Conservation (phyloP, 2,888 invertebrate genomes). For the Psylliodes chrysocephalus region DNA sequence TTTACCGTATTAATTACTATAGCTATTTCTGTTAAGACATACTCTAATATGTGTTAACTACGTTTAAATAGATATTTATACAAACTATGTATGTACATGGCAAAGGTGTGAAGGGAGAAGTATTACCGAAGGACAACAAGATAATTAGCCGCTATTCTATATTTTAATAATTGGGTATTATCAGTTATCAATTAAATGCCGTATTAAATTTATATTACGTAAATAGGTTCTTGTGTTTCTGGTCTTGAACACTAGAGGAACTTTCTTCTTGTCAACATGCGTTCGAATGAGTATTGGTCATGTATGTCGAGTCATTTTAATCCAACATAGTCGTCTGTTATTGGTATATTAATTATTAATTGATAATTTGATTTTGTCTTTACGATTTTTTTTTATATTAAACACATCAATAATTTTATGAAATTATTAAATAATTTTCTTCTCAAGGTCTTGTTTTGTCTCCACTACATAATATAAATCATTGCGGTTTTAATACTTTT, state of each 20-base stretch:
- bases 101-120: conserved; percentile 9
- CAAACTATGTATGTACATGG: too few relatives aligned
- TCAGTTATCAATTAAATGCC: conserved; percentile 10
- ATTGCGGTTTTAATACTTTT: background rate
- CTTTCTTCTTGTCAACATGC: background rate
- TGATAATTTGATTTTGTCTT: too few relatives aligned
- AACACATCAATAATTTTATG: background rate
- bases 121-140: conserved; percentile 8
- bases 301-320: too few relatives aligned
- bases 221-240: conserved; percentile 13
- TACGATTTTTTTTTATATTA: too few relatives aligned
- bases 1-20: too few relatives aligned
- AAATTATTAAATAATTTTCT: background rate
- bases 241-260: background rate
- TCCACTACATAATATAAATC: background rate
- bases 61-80: too few relatives aligned
- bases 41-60: too few relatives aligned
- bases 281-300: too few relatives aligned
- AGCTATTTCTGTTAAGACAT: too few relatives aligned
- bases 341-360: too few relatives aligned
- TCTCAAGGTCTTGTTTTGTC: conserved; percentile 1
- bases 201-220: conserved; percentile 8
- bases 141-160: conserved; percentile 3
- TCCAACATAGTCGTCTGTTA: too few relatives aligned
- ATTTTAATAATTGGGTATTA: conserved; percentile 8